A percentile compares a stretch with the other conserved stretches of the same genome.
Conservation (phyloP, 37 sponge, comb jelly and placozoan genomes). For the Halichondria panicea region DNA sequence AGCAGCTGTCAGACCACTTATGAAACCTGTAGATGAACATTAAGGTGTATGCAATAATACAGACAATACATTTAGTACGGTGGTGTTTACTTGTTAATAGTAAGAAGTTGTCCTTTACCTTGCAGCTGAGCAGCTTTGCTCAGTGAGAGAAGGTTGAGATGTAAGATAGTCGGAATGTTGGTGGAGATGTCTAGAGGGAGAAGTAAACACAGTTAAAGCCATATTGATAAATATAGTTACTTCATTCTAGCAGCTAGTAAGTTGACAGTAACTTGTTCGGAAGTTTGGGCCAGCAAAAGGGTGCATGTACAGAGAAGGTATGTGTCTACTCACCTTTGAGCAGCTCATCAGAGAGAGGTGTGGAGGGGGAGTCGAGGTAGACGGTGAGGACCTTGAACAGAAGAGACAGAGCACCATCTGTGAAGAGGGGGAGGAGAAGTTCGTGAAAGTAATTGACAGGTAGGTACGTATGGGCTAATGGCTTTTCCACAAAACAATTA, state of each 20-base stretch:
- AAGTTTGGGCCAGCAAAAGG: not conserved
- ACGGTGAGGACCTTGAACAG: constrained; percentile 58
- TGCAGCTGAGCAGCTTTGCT: constrained; percentile 57
- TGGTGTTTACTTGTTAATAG: not conserved
- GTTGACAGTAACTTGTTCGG: not conserved
- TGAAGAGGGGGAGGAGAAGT: not conserved
- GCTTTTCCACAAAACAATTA: not conserved
- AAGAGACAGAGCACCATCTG: constrained; percentile 50
- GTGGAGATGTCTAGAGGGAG: constrained; percentile 19
- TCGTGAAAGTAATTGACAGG: constrained; percentile 2
- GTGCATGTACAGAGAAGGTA: not conserved
- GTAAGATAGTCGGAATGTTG: constrained; percentile 39
- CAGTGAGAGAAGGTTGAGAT: constrained; percentile 47
- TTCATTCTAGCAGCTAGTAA: not conserved
- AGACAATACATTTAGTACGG: not conserved
- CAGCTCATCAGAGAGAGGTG: constrained; percentile 45
- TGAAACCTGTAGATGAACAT: constrained; percentile 34
- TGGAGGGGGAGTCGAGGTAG: constrained; percentile 27
- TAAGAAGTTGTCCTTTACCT: constrained; percentile 13
- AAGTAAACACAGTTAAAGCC: not conserved
- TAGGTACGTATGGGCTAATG: not conserved
- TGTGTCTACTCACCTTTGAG: constrained; percentile 11
- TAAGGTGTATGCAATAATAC: not conserved
- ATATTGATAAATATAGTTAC: no score
- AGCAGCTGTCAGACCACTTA: constrained; percentile 38